phyloP scores from a whole-genome alignment of 2,113 vertebrate species.

The Chloebia gouldiae region DNA sequence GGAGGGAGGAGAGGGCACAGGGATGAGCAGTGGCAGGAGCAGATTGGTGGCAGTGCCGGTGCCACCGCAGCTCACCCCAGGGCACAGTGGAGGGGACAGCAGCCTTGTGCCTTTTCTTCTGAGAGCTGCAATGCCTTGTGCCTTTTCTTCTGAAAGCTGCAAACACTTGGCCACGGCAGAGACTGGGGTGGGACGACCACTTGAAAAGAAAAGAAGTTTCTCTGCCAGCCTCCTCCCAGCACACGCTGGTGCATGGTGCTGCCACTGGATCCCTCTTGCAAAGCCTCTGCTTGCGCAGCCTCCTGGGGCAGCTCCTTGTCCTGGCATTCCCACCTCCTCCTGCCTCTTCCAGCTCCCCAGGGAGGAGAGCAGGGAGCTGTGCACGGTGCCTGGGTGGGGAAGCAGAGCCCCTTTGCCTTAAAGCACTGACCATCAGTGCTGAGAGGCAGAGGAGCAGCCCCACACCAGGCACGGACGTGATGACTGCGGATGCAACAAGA shows the following conservation, averaged over 20 bases:
- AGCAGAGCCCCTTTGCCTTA: neutral
- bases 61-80: fast-evolving
- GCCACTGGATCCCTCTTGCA: neutral
- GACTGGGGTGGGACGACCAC: neutral
- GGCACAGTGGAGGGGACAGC: fast-evolving
- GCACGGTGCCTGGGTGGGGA: fast-evolving
- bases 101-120: neutral
- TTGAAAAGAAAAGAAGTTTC: neutral
- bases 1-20: neutral
- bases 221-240: neutral
- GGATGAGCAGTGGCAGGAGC: fast-evolving
- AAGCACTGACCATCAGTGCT: fast-evolving
- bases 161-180: neutral
- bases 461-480: fast-evolving
- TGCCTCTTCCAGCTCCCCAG: neutral
- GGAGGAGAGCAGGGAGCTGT: fast-evolving
- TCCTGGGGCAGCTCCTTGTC: neutral
- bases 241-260: neutral
- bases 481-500: fast-evolving
- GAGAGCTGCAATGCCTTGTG: neutral
- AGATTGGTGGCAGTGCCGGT: neutral
- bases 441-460: neutral
- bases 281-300: neutral
- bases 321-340: neutral
- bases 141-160: neutral